Conservation (phyloP, 2,888 invertebrate genomes). For the Asteroscopus sphinx region DNA sequence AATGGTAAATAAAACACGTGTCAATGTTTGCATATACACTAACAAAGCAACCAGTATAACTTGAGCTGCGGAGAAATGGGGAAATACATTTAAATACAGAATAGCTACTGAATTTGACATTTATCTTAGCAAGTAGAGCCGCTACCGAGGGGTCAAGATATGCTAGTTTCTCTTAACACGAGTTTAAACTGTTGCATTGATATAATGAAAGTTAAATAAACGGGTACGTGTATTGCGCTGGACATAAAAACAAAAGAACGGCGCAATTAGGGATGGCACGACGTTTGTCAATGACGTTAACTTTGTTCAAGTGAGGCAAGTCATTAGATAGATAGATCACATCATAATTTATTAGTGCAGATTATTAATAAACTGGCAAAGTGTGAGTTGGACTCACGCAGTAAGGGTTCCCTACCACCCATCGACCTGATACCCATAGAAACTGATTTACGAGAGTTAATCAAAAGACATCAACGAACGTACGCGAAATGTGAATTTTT, state of each 20-base stretch:
- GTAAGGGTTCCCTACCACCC: too few species aligned
- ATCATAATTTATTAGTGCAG: too few species aligned
- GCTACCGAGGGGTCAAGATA: background rate
- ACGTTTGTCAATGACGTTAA: constrained; percentile 4
- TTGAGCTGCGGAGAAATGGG: background rate
- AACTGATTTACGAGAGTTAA: too few species aligned
- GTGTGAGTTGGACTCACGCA: too few species aligned
- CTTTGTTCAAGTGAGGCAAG: too few species aligned
- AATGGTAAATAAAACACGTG: constrained; percentile 48
- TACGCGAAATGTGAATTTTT: too few species aligned
- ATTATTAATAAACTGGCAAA: too few species aligned
- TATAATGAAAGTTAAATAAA: constrained; percentile 33
- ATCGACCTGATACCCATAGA: too few species aligned
- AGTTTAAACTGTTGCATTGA: constrained; percentile 5
- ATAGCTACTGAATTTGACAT: constrained; percentile 3
- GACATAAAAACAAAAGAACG: constrained; percentile 18
- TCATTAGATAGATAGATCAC: too few species aligned
- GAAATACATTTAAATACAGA: background rate
- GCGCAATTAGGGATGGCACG: constrained; percentile 41
- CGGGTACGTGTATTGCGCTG: constrained; percentile 8
- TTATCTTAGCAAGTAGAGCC: background rate
- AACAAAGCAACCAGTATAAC: background rate
- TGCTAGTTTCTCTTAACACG: background rate
- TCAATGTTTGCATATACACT: constrained; percentile 28
- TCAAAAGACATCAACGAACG: too few species aligned